Conservation (phyloP, 1,140 invertebrate genomes). For the Archivesica marissinica region DNA sequence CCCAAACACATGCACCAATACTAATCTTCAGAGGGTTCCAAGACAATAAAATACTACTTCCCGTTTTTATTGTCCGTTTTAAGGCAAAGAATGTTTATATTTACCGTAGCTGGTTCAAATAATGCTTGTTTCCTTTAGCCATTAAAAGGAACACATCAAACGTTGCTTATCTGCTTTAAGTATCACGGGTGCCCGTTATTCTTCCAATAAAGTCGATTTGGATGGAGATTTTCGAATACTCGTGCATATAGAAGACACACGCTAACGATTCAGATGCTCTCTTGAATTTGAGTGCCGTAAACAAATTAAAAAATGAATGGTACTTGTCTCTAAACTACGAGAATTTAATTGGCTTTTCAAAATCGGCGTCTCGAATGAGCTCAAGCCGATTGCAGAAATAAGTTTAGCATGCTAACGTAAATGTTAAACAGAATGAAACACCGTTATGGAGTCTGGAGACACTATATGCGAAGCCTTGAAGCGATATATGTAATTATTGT, state of each 20-base stretch:
- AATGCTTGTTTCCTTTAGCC: conserved; percentile 41
- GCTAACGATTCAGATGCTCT: conserved; percentile 36
- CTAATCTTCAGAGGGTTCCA: conserved; percentile 22
- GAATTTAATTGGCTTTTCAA: conserved; percentile 40
- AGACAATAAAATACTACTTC: conserved; percentile 54
- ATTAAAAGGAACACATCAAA: conserved; percentile 51
- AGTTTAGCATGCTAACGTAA: neutral
- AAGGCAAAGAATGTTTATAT: conserved; percentile 57
- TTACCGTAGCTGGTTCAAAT: conserved; percentile 56
- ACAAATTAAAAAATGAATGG: conserved; percentile 46
- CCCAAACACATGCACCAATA: conserved; percentile 13
- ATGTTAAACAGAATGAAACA: neutral
- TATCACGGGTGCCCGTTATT: conserved; percentile 56
- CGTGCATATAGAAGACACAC: conserved; percentile 37
- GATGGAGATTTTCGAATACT: conserved; percentile 15
- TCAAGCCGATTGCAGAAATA: neutral
- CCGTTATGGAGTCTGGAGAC: neutral
- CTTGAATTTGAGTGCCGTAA: conserved; percentile 40
- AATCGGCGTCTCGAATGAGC: neutral
- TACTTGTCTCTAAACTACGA: neutral
- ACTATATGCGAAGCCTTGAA: too few relatives aligned
- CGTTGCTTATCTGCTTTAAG: conserved; percentile 53
- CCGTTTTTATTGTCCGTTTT: conserved; percentile 54
- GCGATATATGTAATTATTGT: too few relatives aligned
- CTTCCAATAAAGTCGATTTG: conserved; percentile 44